Percentiles rank a stretch among this genome's conserved stretches.
These are phyloP conservation scores for Agapornis roseicollis DNA, from an alignment of 2,113 vertebrate species.

Conservation along the genomic window DNA sequence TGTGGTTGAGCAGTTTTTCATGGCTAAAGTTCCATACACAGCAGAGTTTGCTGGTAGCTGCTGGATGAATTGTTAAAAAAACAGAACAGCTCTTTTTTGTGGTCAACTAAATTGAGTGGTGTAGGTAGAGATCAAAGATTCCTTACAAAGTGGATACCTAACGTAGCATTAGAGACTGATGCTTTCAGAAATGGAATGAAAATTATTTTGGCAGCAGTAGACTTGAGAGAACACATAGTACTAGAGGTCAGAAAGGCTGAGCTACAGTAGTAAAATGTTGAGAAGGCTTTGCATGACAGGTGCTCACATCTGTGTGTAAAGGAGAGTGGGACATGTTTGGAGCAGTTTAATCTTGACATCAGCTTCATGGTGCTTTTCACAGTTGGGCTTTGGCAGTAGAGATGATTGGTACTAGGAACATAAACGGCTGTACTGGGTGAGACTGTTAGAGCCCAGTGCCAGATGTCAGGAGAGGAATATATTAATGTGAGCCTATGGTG, in stretches of 20 bases:
- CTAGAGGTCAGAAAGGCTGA: not conserved
- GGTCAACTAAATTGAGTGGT: not conserved
- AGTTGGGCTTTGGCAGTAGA: slow-evolving; percentile 15
- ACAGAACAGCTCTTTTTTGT: not conserved
- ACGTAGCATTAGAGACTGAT: not conserved
- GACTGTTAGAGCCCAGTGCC: not conserved
- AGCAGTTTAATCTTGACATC: slow-evolving; percentile 4
- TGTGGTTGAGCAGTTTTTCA: not conserved
- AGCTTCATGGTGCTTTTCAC: not conserved
- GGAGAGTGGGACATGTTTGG: not conserved
- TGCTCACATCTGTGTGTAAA: not conserved
- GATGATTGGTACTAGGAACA: not conserved
- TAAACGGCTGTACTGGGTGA: not conserved
- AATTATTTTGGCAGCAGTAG: not conserved
- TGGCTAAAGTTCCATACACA: not conserved
- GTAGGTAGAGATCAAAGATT: not conserved
- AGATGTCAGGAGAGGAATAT: not conserved
- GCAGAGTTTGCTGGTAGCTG: not conserved
- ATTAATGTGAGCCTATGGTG: not conserved
- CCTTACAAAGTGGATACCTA: not conserved
- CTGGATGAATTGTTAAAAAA: not conserved
- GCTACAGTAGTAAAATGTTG: not conserved
- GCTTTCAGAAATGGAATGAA: not conserved
- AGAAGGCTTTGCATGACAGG: not conserved
- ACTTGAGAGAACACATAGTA: not conserved